Evolutionary conservation across 1,140 invertebrate species (phyloP).

Genomic region (Tyrophagus putrescentiae): DNA sequence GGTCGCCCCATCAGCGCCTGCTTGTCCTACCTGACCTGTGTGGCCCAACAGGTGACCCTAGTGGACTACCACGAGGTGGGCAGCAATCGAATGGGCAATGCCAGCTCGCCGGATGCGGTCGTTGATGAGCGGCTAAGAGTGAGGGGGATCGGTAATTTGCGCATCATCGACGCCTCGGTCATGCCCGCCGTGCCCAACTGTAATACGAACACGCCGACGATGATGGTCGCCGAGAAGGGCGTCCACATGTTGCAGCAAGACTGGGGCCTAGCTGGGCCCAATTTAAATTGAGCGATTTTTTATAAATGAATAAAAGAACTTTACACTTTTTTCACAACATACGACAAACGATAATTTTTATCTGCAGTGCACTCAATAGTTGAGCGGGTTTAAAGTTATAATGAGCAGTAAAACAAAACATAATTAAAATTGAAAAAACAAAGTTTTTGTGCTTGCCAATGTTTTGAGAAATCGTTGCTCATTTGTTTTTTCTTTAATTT

Average conservation of each 20-base stretch:
- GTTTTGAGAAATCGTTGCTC: too few species aligned
- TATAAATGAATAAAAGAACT: too few species aligned
- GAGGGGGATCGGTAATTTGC: constrained; percentile 18
- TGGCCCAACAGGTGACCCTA: constrained; percentile 62
- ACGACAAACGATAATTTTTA: too few species aligned
- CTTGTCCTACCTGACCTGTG: constrained; percentile 58
- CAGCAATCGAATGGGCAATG: constrained; percentile 61
- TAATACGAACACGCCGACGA: constrained; percentile 27
- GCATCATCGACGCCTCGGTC: constrained; percentile 50
- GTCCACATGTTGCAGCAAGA: constrained; percentile 34
- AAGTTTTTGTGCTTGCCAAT: too few species aligned
- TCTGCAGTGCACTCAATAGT: too few species aligned
- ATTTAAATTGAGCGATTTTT: too few species aligned
- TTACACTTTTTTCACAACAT: too few species aligned
- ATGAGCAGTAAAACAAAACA: too few species aligned
- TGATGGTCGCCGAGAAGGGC: constrained; percentile 32
- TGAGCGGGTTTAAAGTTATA: too few species aligned
- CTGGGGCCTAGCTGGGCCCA: too few species aligned
- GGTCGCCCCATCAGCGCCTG: constrained; percentile 47
- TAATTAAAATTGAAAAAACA: too few species aligned
- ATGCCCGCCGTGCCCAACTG: constrained; percentile 47
- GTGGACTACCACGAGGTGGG: constrained; percentile 51
- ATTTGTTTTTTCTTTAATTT: too few species aligned
- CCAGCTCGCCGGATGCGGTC: constrained; percentile 53
- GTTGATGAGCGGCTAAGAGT: constrained; percentile 53